Evolutionary conservation across 2,113 vertebrate species (phyloP).

Genomic region (Vireo altiloquus): DNA sequence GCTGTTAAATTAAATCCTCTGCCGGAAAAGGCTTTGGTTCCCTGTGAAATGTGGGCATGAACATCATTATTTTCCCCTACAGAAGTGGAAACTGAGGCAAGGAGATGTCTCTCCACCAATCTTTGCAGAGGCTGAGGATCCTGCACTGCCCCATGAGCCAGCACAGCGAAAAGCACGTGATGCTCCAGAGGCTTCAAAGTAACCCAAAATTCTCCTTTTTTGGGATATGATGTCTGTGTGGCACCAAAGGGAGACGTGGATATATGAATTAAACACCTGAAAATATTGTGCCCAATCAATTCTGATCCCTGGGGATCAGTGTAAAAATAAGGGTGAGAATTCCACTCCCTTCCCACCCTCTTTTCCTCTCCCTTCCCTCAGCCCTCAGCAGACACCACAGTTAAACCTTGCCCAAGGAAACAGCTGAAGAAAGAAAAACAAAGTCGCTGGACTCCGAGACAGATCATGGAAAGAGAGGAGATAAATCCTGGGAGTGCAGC

Average conservation of each 20-base stretch:
- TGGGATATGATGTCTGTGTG: accelerated
- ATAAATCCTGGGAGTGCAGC: slow-evolving; percentile 67
- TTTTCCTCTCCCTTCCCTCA: background rate
- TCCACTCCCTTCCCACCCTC: background rate
- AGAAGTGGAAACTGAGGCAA: background rate
- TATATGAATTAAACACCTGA: background rate
- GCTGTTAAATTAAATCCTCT: background rate
- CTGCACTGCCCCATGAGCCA: background rate
- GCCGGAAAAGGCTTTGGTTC: background rate
- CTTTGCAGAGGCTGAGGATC: background rate
- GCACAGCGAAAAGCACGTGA: accelerated
- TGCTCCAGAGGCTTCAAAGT: background rate
- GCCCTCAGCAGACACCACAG: background rate
- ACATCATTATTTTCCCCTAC: background rate
- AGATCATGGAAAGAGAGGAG: slow-evolving; percentile 51
- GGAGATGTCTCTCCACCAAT: background rate
- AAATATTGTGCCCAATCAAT: background rate
- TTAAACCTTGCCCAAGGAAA: slow-evolving; percentile 39
- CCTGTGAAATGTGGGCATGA: background rate
- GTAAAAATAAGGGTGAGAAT: background rate
- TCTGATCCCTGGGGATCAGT: background rate
- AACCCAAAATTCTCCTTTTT: background rate
- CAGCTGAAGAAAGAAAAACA: slow-evolving; percentile 12
- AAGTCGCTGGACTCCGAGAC: background rate
- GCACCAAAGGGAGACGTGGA: background rate